Base-by-base conservation (phyloP, 2,797 vertebrate species). In the Schizopygopsis pylzovi region DNA sequence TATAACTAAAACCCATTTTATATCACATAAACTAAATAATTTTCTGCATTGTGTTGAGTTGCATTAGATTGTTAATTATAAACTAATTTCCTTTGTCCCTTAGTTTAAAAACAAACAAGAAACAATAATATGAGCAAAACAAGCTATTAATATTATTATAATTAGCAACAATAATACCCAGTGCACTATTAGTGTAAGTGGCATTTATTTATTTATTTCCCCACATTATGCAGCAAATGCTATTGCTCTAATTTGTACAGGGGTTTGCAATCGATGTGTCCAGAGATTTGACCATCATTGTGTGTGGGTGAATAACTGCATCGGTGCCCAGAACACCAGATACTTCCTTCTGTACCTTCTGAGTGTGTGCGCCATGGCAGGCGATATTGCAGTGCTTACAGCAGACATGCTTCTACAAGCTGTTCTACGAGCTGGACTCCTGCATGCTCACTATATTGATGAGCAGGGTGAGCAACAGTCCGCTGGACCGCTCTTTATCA, bases 261-360 rank as follows among this genome's bases (percentile, higher is more conserved):
- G 97, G 7, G 92, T 97, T 43, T 99, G 98, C 87, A 72, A 95
- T 73, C 79, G 85, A 25, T 99, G 98, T 0, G 96, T 99, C 13
- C 97, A 97, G 45, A 97, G 98, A 20, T 99, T 98, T 0, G 98
- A 99, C 90, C 98, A 99, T 91, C 98, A 99, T 93, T 99, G 98
- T 0, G 92, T 99, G 45, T 99, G 98, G 98, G 96, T 99, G 82
- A 99, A 99, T 94, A 99, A 97, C 94, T 99, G 98, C 92, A 94
- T 99, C 0, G 98, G 98, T 0, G 96, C 96, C 73, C 93, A 92
- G 93, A 99, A 98, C 71, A 91, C 91, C 0, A 92, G 93, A 1
- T 94, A 95, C 90, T 99, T 99, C 95, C 89, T 99, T 85, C 87
- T 96, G 0, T 99, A 99, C 95, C 95, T 99, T 72, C 87, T 95